Evolutionary conservation across 2,797 vertebrate genomes (phyloP).

Genomic region (Masticophis lateralis): DNA sequence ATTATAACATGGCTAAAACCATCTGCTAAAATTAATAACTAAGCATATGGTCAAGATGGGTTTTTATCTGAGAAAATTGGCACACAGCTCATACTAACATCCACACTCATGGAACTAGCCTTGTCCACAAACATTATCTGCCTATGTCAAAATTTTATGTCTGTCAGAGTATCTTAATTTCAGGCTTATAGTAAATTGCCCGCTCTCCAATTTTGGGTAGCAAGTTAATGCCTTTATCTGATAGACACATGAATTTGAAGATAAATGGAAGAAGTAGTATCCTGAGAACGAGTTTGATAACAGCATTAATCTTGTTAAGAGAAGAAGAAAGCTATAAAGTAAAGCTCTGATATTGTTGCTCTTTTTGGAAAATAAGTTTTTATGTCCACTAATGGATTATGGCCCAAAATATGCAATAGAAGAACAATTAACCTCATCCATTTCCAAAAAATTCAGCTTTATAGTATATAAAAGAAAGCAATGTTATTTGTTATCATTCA

Average conservation of each 20-base stretch:
- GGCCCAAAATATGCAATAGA: not conserved
- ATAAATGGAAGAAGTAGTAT: slow-evolving; percentile 56
- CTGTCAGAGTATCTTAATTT: slow-evolving; percentile 41
- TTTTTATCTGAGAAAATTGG: not conserved
- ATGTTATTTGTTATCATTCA: not conserved
- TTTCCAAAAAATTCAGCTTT: not conserved
- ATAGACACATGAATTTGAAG: slow-evolving; percentile 46
- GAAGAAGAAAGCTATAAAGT: slow-evolving; percentile 26
- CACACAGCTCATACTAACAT: not conserved
- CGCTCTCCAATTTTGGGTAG: slow-evolving; percentile 53
- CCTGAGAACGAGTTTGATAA: slow-evolving; percentile 57
- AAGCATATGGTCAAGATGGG: not conserved
- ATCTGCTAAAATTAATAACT: not conserved
- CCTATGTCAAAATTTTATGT: slow-evolving; percentile 32
- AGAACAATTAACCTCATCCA: not conserved
- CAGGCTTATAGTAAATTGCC: slow-evolving; percentile 54
- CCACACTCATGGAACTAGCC: not conserved
- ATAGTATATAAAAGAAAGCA: not conserved
- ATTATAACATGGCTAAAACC: not conserved
- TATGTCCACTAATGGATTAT: slow-evolving; percentile 3
- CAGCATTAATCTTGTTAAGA: slow-evolving; percentile 49
- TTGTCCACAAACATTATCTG: not conserved
- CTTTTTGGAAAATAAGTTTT: slow-evolving; percentile 10
- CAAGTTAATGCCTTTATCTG: slow-evolving; percentile 58
- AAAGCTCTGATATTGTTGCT: not conserved